phyloP scores from a whole-genome alignment of 2,113 vertebrate genomes.

The Azemiops feae region DNA sequence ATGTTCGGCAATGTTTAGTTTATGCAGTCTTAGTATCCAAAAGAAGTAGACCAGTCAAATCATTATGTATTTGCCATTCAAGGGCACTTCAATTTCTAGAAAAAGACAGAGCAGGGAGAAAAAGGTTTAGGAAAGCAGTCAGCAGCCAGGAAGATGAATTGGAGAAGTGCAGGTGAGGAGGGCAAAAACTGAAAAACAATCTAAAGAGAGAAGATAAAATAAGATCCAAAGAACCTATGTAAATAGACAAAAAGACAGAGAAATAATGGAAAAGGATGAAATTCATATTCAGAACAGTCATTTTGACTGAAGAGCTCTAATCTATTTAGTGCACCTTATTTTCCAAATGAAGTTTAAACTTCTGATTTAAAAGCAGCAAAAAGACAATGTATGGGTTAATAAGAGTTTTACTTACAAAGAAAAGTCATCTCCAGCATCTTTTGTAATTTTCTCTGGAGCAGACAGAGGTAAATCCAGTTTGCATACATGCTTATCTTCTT shows the following conservation, averaged over 20 bases:
- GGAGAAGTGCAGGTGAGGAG: neutral
- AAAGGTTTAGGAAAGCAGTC: neutral
- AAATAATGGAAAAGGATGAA: neutral
- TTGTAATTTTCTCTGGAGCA: slow-evolving; percentile 13
- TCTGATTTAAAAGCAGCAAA: neutral
- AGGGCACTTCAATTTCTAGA: neutral
- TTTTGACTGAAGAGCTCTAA: neutral
- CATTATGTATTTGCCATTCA: neutral
- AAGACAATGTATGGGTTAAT: neutral
- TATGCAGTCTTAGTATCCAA: too few species aligned
- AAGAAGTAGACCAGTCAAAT: too few species aligned
- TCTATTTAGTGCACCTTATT: neutral
- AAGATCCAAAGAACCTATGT: neutral
- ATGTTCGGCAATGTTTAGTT: too few species aligned
- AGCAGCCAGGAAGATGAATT: too few species aligned
- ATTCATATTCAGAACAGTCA: neutral
- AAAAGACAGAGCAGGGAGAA: neutral
- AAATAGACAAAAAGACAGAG: neutral
- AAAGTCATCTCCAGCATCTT: slow-evolving; percentile 29
- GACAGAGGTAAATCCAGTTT: slow-evolving; percentile 19
- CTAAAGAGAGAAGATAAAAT: neutral
- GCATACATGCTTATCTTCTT: slow-evolving; percentile 34
- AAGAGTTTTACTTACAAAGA: slow-evolving; percentile 54
- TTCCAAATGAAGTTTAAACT: neutral
- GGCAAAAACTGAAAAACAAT: neutral